These are phyloP conservation scores for Alcedo atthis DNA, from an alignment of 2,797 vertebrate species.

Conservation along the genomic window DNA sequence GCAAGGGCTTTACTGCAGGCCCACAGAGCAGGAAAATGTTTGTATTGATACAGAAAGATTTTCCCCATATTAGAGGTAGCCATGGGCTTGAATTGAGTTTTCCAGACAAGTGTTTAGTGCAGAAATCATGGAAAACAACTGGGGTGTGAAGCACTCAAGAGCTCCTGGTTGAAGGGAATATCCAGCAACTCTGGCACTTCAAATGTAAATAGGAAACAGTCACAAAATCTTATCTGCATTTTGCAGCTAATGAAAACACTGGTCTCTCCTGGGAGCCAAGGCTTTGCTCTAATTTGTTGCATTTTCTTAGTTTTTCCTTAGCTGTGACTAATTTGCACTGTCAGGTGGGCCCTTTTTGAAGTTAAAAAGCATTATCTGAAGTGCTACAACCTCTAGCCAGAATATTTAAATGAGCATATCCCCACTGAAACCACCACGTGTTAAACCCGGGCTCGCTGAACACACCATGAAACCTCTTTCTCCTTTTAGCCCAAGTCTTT, in stretches of 20 bases:
- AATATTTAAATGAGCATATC: background rate
- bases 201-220: conserved; percentile 40
- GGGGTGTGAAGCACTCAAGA: background rate
- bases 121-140: background rate
- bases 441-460: background rate
- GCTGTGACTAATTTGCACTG: conserved; percentile 35
- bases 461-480: background rate
- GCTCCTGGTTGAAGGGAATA: background rate
- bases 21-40: background rate
- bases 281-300: conserved; percentile 47
- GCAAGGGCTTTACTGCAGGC: background rate
- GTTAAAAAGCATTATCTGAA: conserved; percentile 29
- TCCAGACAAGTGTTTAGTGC: background rate
- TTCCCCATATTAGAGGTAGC: background rate
- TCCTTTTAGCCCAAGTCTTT: background rate
- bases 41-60: background rate
- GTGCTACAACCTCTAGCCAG: background rate
- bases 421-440: background rate
- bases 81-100: background rate
- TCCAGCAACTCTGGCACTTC: background rate
- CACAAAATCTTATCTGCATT: conserved; percentile 44
- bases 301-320: conserved; percentile 27
- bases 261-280: conserved; percentile 6
- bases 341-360: conserved; percentile 25
- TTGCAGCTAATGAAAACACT: conserved; percentile 54